A percentile compares a stretch with the other conserved stretches of the same genome.
Conservation (phyloP, 2,797 vertebrate species). For the Melanotaenia boesemani region DNA sequence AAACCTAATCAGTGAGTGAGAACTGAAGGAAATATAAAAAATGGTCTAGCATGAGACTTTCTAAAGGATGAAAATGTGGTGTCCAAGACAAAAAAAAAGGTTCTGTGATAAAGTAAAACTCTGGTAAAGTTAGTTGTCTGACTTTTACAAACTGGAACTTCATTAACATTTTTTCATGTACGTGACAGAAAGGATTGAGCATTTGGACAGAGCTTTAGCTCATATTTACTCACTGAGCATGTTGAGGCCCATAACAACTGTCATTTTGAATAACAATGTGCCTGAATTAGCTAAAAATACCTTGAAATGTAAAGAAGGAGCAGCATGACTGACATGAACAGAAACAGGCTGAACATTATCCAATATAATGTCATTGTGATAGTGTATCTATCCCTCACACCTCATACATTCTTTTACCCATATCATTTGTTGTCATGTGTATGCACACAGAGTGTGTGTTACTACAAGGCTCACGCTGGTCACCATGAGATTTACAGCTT, state of each 20-base stretch:
- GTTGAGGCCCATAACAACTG: slow-evolving; percentile 53
- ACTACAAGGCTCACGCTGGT: slow-evolving; percentile 1
- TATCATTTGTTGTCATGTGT: slow-evolving; percentile 22
- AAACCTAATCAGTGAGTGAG: neutral
- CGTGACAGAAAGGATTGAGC: neutral
- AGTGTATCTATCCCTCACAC: slow-evolving; percentile 25
- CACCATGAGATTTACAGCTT: slow-evolving; percentile 46
- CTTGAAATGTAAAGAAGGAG: slow-evolving; percentile 15
- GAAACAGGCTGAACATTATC: slow-evolving; percentile 25
- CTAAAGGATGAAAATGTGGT: neutral
- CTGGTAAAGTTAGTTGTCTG: neutral
- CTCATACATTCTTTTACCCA: slow-evolving; percentile 24
- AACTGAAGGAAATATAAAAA: neutral
- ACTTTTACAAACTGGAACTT: neutral
- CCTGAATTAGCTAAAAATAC: slow-evolving; percentile 49
- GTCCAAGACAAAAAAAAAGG: neutral
- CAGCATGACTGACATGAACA: slow-evolving; percentile 44
- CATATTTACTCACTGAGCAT: slow-evolving; percentile 58
- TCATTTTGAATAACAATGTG: slow-evolving; percentile 61
- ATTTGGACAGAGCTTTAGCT: slow-evolving; percentile 38
- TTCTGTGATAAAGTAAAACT: neutral
- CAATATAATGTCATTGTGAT: slow-evolving; percentile 18
- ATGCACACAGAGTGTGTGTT: slow-evolving; percentile 10
- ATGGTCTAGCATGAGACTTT: neutral
- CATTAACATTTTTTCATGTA: neutral